Percentiles rank a stretch among this genome's conserved stretches.
Evolutionary conservation across 2,888 invertebrate genomes (phyloP).

Genomic region (Syritta pipiens): DNA sequence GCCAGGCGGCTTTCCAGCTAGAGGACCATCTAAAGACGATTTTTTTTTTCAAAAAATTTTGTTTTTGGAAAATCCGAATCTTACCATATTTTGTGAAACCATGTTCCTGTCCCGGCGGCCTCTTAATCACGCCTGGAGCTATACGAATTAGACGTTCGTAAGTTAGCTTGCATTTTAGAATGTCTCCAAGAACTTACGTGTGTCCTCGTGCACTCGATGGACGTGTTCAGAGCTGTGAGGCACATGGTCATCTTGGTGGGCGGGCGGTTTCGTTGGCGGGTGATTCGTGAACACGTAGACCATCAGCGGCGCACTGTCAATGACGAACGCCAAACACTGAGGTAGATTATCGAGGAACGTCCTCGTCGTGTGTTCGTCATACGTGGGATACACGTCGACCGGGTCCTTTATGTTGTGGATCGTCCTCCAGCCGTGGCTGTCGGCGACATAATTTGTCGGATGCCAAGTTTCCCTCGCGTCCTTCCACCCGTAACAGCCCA

Average conservation of each 20-base stretch:
- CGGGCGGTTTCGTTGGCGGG: background rate
- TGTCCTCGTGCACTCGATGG: background rate
- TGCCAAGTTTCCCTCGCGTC: constrained; percentile 32
- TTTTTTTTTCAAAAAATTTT: too few species aligned
- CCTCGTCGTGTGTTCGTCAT: background rate
- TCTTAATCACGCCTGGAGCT: too few species aligned
- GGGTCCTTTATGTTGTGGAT: constrained; percentile 5
- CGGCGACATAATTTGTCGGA: constrained; percentile 30
- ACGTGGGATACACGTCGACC: constrained; percentile 19
- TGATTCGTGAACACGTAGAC: constrained; percentile 12
- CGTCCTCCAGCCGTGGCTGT: constrained; percentile 27
- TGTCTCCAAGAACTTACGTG: background rate
- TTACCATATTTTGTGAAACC: too few species aligned
- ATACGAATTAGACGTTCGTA: too few species aligned
- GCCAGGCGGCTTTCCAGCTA: too few species aligned
- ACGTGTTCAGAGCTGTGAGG: constrained; percentile 19
- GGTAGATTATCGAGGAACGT: constrained; percentile 28
- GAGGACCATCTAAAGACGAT: too few species aligned
- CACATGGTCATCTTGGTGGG: background rate
- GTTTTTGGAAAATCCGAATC: too few species aligned
- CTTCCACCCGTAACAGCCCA: constrained; percentile 52
- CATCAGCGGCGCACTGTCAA: constrained; percentile 6
- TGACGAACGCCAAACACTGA: constrained; percentile 12
- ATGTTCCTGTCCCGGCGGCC: too few species aligned
- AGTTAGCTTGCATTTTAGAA: too few species aligned